Evolutionary conservation across 2,888 invertebrate genomes (phyloP), one percentile per base, ranked within the genome.

Genomic region (Aleiodes leptofemur): DNA sequence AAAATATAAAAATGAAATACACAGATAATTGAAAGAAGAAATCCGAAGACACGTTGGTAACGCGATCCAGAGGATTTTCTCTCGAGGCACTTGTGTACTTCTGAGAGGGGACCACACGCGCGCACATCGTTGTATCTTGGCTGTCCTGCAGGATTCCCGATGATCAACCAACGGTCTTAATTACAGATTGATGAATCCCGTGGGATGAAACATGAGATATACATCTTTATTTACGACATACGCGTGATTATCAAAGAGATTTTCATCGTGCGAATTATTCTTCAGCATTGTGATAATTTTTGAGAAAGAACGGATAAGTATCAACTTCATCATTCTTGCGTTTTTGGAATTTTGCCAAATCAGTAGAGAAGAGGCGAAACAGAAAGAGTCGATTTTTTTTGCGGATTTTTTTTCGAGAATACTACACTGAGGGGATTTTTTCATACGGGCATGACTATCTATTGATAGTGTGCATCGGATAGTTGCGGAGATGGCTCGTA

Each of bases 61-160:
- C 57, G 69, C 74, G 77, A 77, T 77, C 74, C 74, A 23, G 23
- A 1, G 23, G 23, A 23, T 23, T 23, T 23, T 23, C 23, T 23
- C 23, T 23, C 23, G 23, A 23, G 23, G 23, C 23, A 73, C 69
- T 73, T 73, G 74, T 66, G 59, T 72, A 72, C 64, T 69, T 16
- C 8, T n/a, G 6, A 66, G 66, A 38, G 66, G 59, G 79, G 84
- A 84, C 83, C 83, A 84, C 84, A 83, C 84, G 80, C 78, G 80
- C 78, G 77, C 79, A 76, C 77, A 77, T 77, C 77, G 77, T 77
- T 73, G 74, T 73, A 78, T 55, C 78, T 23, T 23, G 23, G 23
- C 23, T 79, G 80, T 80, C 80, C 77, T 74, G 70, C 55, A 76
- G 76, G 59, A 79, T 69, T 77, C 78, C 77, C 79, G 74, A 79